phyloP scores from a whole-genome alignment of 2,797 vertebrate genomes.

The Enteromius trimaculatus region DNA sequence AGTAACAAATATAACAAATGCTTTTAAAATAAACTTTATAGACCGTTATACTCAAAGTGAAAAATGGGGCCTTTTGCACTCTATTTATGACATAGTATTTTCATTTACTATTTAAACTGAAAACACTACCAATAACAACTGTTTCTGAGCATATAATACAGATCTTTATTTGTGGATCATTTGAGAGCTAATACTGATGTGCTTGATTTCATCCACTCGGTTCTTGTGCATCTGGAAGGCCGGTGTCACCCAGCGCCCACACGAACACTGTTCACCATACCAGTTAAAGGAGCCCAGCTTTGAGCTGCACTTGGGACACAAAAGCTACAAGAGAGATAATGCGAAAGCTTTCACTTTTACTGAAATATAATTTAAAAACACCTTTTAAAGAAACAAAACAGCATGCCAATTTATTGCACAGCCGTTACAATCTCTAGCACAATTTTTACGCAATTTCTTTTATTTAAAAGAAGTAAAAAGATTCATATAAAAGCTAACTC shows the following conservation, averaged over 20 bases:
- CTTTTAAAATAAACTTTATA: background rate
- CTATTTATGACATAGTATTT: background rate
- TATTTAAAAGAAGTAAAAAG: no score
- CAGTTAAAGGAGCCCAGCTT: constrained; percentile 96
- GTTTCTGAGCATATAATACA: background rate
- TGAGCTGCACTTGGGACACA: constrained; percentile 89
- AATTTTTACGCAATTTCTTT: background rate
- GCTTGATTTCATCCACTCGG: constrained; percentile 88
- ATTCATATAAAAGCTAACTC: background rate
- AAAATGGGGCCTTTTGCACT: no score
- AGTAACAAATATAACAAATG: background rate
- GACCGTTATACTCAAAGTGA: background rate
- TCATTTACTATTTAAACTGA: background rate
- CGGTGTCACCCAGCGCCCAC: constrained; percentile 91
- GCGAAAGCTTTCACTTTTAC: constrained; percentile 1
- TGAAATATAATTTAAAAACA: constrained; percentile 4
- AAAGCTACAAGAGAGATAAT: constrained; percentile 79
- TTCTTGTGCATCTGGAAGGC: constrained; percentile 95
- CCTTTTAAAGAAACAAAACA: background rate
- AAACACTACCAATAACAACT: background rate
- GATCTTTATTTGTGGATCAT: constrained; percentile 47
- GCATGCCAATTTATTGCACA: background rate
- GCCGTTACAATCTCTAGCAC: background rate
- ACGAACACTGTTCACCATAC: constrained; percentile 93
- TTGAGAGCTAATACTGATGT: constrained; percentile 64